phyloP scores from a whole-genome alignment of 2,797 vertebrate genomes.

The Erithacus rubecula region DNA sequence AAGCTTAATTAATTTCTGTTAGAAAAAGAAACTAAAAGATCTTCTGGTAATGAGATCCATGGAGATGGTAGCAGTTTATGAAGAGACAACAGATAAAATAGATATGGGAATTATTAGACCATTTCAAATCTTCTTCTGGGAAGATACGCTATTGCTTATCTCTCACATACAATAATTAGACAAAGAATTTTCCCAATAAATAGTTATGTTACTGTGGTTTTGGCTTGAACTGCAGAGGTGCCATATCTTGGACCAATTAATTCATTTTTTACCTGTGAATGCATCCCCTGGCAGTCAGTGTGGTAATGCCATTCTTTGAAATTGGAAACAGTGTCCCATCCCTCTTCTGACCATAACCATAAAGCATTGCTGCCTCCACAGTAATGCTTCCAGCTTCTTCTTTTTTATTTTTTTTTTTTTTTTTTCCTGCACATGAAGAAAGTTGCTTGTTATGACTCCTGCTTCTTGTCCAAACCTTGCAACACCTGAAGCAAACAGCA shows the following conservation, averaged over 20 bases:
- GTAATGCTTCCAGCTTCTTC: neutral
- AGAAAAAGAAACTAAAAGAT: neutral
- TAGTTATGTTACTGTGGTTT: neutral
- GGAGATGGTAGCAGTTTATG: neutral
- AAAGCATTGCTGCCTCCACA: neutral
- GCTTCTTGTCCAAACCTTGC: neutral
- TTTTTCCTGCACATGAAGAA: neutral
- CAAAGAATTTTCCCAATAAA: neutral
- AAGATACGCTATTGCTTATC: neutral
- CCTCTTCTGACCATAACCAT: neutral
- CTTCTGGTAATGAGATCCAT: neutral
- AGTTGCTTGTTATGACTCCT: neutral
- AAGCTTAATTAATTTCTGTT: neutral
- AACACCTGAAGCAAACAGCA: neutral
- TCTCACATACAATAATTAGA: neutral
- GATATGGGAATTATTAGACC: neutral
- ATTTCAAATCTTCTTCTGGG: neutral
- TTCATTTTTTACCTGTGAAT: neutral
- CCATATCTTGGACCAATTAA: neutral
- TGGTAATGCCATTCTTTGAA: neutral
- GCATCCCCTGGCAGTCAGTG: no score
- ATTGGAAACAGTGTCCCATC: neutral
- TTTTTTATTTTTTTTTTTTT: neutral
- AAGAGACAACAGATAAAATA: neutral
- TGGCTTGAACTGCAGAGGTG: neutral